These are phyloP conservation scores for Aspidoscelis tigris DNA, from an alignment of 2,113 vertebrate genomes.

Conservation along the genomic window DNA sequence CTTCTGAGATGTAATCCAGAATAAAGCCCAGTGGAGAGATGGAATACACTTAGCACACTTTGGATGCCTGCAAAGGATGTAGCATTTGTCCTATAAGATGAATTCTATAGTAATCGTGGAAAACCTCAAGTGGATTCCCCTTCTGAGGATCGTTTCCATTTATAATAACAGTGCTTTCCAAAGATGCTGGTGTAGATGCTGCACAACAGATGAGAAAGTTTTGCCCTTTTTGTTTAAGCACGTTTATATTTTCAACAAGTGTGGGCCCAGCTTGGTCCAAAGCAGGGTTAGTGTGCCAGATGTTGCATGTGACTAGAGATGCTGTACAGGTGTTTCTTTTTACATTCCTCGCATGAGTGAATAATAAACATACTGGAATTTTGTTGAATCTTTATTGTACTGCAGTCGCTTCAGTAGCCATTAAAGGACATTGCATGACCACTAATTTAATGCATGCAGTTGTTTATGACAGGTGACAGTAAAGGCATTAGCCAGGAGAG, in stretches of 20 bases:
- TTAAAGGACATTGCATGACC: slow-evolving; percentile 20
- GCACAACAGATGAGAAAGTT: slow-evolving; percentile 66
- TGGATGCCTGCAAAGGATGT: slow-evolving; percentile 37
- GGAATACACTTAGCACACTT: slow-evolving; percentile 34
- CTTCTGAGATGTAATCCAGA: too few species aligned
- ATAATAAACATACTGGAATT: slow-evolving; percentile 57
- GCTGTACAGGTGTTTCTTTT: slow-evolving; percentile 66
- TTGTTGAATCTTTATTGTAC: slow-evolving; percentile 39
- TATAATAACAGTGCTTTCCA: slow-evolving; percentile 57
- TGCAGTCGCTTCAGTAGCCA: slow-evolving; percentile 11
- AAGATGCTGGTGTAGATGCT: slow-evolving; percentile 33
- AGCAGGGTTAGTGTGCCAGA: slow-evolving; percentile 63
- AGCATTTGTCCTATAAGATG: slow-evolving; percentile 57
- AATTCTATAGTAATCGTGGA: slow-evolving; percentile 58
- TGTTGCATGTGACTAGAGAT: slow-evolving; percentile 66
- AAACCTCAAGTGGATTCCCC: slow-evolving; percentile 53
- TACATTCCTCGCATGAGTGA: slow-evolving; percentile 58
- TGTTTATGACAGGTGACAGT: neutral
- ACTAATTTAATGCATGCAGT: slow-evolving; percentile 28
- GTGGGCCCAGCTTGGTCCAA: slow-evolving; percentile 64
- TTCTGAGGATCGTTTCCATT: slow-evolving; percentile 54
- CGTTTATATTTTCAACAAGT: slow-evolving; percentile 67
- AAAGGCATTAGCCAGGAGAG: neutral
- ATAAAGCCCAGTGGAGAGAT: too few species aligned
- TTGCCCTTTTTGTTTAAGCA: slow-evolving; percentile 63